Evolutionary conservation across 2,797 vertebrate genomes (phyloP), one percentile per base, ranked within the genome.

Genomic region (Naso thynnoides): DNA sequence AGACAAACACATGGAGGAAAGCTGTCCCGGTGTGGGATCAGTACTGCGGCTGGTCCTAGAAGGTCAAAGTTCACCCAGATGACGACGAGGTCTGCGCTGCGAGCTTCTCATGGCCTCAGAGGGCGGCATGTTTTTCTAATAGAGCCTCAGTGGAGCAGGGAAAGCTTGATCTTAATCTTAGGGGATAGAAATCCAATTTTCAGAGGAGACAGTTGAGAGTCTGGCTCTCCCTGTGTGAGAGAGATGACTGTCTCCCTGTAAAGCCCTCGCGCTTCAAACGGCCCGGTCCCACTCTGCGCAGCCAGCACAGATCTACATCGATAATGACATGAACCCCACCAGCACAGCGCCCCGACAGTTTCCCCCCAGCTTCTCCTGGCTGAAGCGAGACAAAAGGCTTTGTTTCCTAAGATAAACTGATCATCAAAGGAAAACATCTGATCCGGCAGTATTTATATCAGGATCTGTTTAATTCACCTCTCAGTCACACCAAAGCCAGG

Each of bases 131-230:
- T 94, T 94, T 92, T 93, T 93, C 89, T 91, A 93, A 87, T 73
- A 91, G 90, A 91, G 91, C 87, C 65, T 26, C 83, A 31, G 82
- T 68, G 54, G 78, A 90, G 89, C 79, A 70, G 87, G 86, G 89
- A 86, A 88, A 90, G 91, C 87, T 92, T 91, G 93, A 91, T 93
- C 88, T 86, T 94, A 94, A 95, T 94, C 94, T 94, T 86, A 31
- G 83, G 89, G 93, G 94, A 93, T 94, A 91, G 93, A 94, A 95
- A 95, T 94, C 93, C 93, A 94, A 95, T 95, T 94, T 94, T 92
- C 90, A 86, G 87, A 88, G 86, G 88, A 92, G 93, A 92, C 91
- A 91, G 90, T 93, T 86, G 92, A 92, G 91, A 90, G 88, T 89
- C 90, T 85, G 90, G 83, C 89, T 89, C 81, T 79, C 84, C 77